Base-by-base conservation (phyloP, 1,140 invertebrate species). In the Cydia strobilella region DNA sequence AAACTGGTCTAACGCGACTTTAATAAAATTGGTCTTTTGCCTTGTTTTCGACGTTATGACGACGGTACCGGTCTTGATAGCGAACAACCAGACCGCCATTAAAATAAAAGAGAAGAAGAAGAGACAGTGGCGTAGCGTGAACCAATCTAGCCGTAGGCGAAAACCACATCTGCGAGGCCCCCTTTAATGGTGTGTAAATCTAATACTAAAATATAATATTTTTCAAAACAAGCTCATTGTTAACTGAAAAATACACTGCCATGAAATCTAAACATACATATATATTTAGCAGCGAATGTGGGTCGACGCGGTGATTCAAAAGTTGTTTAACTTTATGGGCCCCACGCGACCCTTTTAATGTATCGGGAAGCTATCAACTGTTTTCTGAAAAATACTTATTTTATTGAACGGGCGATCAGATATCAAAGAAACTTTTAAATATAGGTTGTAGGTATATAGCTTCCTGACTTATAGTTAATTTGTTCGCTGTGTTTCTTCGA, bases 321-420 rank as follows among this genome's bases (percentile, higher is more conserved):
- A 59, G 54, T 59, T 59, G 54, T 59, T 59, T 59, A 59, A 59
- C 54, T 59, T 59, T 59, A 59, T 59, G 54, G 54, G 15, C 18
- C 54, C 54, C 54, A 12, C 7, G 54, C 54, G 54, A 59, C 54
- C 54, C 54, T 59, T 59, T 59, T 59, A 59, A 59, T 59, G 54
- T 59, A 59, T 59, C 54, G 54, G 54, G 54, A 59, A 59, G 54
- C 54, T 59, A 59, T 59, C 54, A 59, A 59, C 18, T 59, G 54
- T 59, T 59, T 54, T 59, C 54, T 23, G 54, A 59, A 59, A 59
- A 59, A 59, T 59, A 59, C 48, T n/a, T 59, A 12, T n/a, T 23
- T 59, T 59, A 59, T 59, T 23, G 54, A 59, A 59, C 51, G 51
- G 51, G 18, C 18, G 51, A 59, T 59, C 51, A 2, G n/a, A 59